A percentile compares a stretch with the other conserved stretches of the same genome.
Evolutionary conservation across 1,140 invertebrate species (phyloP).

Genomic region (Drosophila orosa): DNA sequence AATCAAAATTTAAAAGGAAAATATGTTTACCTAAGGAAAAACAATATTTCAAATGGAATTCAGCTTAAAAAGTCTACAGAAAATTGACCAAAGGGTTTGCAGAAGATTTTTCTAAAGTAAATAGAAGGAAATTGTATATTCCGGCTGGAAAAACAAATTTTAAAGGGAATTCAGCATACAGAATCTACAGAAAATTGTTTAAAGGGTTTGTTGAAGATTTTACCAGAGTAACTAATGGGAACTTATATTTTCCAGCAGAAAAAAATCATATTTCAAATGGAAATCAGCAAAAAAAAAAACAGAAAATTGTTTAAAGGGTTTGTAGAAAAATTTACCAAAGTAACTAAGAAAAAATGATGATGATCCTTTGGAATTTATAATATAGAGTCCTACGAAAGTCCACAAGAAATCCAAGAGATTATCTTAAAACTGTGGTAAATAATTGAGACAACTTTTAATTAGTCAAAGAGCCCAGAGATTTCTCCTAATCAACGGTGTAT

Average conservation of each 20-base stretch:
- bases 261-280: no score
- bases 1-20: no score
- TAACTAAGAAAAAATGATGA: no score
- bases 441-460: not conserved
- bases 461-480: not conserved
- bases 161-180: not conserved
- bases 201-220: not conserved
- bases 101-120: not conserved
- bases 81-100: not conserved
- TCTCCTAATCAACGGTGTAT: not conserved
- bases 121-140: not conserved
- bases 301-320: no score
- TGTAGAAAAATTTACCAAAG: no score
- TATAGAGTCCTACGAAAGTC: not conserved
- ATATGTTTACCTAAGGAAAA: no score
- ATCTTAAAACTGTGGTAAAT: not conserved
- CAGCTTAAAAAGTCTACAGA: rapidly evolving
- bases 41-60: not conserved
- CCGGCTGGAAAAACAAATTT: not conserved
- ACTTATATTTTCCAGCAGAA: no score
- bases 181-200: rapidly evolving
- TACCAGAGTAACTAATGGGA: no score
- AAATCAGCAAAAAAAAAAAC: no score
- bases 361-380: no score
- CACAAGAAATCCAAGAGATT: not conserved